Evolutionary conservation across 1,140 invertebrate species (phyloP).

Genomic region (Ceratosolen solmsi): DNA sequence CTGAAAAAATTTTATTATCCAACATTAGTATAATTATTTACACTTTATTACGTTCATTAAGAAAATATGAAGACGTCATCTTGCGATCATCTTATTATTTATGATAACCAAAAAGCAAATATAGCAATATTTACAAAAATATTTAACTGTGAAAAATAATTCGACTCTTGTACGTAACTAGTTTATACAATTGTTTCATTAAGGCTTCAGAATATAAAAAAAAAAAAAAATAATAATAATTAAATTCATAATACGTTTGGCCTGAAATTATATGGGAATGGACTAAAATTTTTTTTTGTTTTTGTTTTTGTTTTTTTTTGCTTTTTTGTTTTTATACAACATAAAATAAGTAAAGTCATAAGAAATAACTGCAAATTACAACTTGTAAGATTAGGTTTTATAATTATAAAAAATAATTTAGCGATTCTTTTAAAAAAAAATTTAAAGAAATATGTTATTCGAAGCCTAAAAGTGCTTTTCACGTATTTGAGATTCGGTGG

Average conservation of each 20-base stretch:
- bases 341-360: slow-evolving; percentile 38
- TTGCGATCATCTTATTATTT: slow-evolving; percentile 45
- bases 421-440: slow-evolving; percentile 21
- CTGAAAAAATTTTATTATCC: slow-evolving; percentile 48
- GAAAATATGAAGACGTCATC: slow-evolving; percentile 49
- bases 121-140: slow-evolving; percentile 52
- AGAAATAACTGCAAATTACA: slow-evolving; percentile 15
- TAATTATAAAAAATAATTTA: slow-evolving; percentile 25
- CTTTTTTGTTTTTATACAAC: too few species aligned
- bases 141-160: slow-evolving; percentile 46
- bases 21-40: slow-evolving; percentile 47
- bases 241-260: slow-evolving; percentile 42
- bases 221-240: not conserved
- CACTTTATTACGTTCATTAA: slow-evolving; percentile 46
- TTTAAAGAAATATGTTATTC: not conserved
- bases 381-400: not conserved
- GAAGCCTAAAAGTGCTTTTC: slow-evolving; percentile 28
- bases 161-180: slow-evolving; percentile 38
- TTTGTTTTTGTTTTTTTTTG: too few species aligned
- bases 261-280: slow-evolving; percentile 21
- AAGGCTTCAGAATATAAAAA: slow-evolving; percentile 42
- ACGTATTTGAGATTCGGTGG: slow-evolving; percentile 39
- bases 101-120: slow-evolving; percentile 46
- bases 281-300: slow-evolving; percentile 38
- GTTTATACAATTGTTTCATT: slow-evolving; percentile 38